Conservation (phyloP, 2,888 invertebrate species). For the Chironomus tentans region DNA sequence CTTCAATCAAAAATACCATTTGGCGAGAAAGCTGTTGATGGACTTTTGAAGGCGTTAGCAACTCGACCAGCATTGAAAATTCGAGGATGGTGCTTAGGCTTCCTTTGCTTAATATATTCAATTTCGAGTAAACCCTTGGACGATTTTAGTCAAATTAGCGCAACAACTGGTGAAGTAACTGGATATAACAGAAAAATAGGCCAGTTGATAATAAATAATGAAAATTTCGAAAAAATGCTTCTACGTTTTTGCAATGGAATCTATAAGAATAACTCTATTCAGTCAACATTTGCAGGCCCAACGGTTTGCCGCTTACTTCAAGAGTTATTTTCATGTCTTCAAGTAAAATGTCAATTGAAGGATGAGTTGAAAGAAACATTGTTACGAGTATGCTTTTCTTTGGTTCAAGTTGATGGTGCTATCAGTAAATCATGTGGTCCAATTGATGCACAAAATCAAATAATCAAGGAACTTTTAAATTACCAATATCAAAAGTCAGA, state of each 20-base stretch:
- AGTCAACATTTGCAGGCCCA: conserved; percentile 58
- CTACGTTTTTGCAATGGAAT: conserved; percentile 55
- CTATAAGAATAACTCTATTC: conserved; percentile 43
- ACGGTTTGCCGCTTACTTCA: conserved; percentile 63
- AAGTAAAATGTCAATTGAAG: conserved; percentile 55
- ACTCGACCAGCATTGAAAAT: conserved; percentile 59
- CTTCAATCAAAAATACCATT: conserved; percentile 55
- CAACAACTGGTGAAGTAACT: not conserved
- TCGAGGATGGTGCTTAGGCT: conserved; percentile 64
- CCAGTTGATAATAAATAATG: conserved; percentile 51
- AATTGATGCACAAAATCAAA: conserved; percentile 64
- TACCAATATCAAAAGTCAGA: conserved; percentile 56
- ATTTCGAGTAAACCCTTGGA: conserved; percentile 57
- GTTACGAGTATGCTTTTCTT: conserved; percentile 59
- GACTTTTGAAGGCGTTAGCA: conserved; percentile 55
- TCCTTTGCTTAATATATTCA: conserved; percentile 60
- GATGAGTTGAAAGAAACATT: conserved; percentile 48
- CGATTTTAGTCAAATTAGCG: conserved; percentile 28
- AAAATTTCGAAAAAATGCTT: conserved; percentile 55
- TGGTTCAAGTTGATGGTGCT: conserved; percentile 59
- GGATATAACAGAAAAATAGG: conserved; percentile 39
- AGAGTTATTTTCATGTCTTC: conserved; percentile 58
- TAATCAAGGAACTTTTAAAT: conserved; percentile 56
- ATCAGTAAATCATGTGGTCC: conserved; percentile 57
- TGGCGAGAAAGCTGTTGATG: conserved; percentile 54